Percentiles rank a stretch among this genome's conserved stretches.
Conservation (phyloP, 2,113 vertebrate genomes). For the Mus musculus region DNA sequence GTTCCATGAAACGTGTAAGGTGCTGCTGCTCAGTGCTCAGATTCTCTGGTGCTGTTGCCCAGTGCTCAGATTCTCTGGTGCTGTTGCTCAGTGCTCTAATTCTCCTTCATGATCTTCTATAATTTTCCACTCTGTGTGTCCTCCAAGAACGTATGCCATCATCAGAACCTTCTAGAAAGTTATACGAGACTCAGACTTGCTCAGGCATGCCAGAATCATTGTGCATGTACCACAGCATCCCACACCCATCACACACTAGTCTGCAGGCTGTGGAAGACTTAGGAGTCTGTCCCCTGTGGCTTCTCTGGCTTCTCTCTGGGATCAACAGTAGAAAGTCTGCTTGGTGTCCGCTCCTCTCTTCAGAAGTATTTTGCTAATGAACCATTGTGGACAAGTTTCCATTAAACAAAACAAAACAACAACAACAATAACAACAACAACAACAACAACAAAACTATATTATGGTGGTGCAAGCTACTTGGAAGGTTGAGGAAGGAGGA, state of each 20-base stretch:
- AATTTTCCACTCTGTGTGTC: background rate
- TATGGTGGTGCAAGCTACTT: background rate
- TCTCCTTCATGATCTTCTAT: background rate
- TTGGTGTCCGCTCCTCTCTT: background rate
- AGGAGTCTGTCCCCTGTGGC: background rate
- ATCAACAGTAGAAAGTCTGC: rapidly evolving
- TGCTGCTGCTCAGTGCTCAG: too few relatives aligned
- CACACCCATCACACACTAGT: rapidly evolving
- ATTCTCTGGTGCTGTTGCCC: too few relatives aligned
- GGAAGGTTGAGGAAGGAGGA: background rate
- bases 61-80: too few relatives aligned
- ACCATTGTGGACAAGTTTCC: background rate
- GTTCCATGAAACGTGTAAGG: background rate
- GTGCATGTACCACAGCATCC: rapidly evolving
- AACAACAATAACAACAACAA: too few relatives aligned
- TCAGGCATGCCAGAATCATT: too few relatives aligned
- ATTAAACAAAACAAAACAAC: background rate
- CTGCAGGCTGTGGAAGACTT: background rate
- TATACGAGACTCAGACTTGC: background rate
- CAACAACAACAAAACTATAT: background rate
- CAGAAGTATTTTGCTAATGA: background rate
- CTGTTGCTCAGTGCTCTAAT: too few relatives aligned
- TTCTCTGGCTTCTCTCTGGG: background rate
- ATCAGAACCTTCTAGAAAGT: background rate
- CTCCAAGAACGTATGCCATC: background rate